Percentiles rank a stretch among this genome's conserved stretches.
phyloP scores from a whole-genome alignment of 2,113 vertebrate genomes.

The Pseudopodoces humilis region DNA sequence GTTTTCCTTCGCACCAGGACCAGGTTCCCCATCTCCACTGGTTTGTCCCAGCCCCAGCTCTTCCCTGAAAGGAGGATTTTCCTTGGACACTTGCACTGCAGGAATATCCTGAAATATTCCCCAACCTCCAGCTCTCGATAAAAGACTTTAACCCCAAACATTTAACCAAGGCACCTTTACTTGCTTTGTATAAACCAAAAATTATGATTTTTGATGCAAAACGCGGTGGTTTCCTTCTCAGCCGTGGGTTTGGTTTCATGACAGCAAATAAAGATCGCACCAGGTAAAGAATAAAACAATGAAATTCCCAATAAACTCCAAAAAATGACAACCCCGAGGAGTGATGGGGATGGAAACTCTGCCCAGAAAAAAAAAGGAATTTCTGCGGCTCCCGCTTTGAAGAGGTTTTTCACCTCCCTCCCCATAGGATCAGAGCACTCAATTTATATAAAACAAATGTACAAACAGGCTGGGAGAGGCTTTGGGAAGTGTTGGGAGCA shows the following conservation, averaged over 20 bases:
- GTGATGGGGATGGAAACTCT: fast-evolving
- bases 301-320: not conserved
- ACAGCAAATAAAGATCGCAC: not conserved
- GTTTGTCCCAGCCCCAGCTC: not conserved
- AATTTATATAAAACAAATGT: not conserved
- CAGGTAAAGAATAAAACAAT: not conserved
- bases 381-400: not conserved
- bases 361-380: not conserved
- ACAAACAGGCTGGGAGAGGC: not conserved
- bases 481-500: not conserved
- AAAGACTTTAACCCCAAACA: not conserved
- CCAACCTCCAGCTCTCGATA: not conserved
- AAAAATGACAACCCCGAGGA: not conserved
- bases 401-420: not conserved
- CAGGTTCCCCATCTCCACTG: fast-evolving
- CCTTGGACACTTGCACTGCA: not conserved
- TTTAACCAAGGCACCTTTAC: not conserved
- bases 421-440: not conserved
- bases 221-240: fast-evolving
- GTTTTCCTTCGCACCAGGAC: not conserved
- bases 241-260: too few relatives aligned
- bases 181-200: not conserved
- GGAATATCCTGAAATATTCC: not conserved
- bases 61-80: not conserved
- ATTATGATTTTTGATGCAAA: not conserved